A percentile compares a stretch with the other conserved stretches of the same genome.
Evolutionary conservation across 2,888 invertebrate species (phyloP).

Genomic region (Acronicta aceris): DNA sequence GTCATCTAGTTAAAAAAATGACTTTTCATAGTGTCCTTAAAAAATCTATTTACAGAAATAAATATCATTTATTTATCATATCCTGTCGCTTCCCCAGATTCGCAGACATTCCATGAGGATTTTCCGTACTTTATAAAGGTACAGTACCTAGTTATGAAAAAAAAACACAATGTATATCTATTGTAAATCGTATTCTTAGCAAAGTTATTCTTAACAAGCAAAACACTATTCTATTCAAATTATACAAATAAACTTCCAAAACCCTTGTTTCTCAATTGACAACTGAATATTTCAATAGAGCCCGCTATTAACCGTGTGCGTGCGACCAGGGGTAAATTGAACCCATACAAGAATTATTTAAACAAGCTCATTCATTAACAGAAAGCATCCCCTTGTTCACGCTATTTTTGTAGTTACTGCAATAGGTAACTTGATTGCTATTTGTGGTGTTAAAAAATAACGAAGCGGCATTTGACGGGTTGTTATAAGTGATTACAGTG

Average conservation of each 20-base stretch:
- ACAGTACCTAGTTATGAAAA: too few relatives aligned
- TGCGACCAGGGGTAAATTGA: constrained; percentile 51
- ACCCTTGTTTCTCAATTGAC: constrained; percentile 23
- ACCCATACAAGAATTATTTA: constrained; percentile 63
- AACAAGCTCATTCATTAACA: constrained; percentile 71
- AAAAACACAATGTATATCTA: too few relatives aligned
- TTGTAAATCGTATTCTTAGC: too few relatives aligned
- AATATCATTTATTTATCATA: too few relatives aligned
- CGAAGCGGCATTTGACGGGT: constrained; percentile 16
- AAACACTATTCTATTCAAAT: background rate
- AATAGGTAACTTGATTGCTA: constrained; percentile 67
- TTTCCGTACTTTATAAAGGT: too few relatives aligned
- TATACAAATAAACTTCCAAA: constrained; percentile 10
- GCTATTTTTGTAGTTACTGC: constrained; percentile 52
- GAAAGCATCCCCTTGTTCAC: constrained; percentile 70
- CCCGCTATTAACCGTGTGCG: constrained; percentile 58
- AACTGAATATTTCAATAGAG: constrained; percentile 58
- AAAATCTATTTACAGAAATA: too few relatives aligned
- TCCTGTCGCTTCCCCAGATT: too few relatives aligned
- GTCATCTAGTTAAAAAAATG: too few relatives aligned
- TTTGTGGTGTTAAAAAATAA: constrained; percentile 41
- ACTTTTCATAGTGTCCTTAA: too few relatives aligned
- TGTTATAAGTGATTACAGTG: constrained; percentile 14
- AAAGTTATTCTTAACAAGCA: background rate
- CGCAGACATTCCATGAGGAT: too few relatives aligned